Percentiles rank a stretch among this genome's conserved stretches.
Conservation (phyloP, 2,113 vertebrate species). For the Mormyrus iriodes region DNA sequence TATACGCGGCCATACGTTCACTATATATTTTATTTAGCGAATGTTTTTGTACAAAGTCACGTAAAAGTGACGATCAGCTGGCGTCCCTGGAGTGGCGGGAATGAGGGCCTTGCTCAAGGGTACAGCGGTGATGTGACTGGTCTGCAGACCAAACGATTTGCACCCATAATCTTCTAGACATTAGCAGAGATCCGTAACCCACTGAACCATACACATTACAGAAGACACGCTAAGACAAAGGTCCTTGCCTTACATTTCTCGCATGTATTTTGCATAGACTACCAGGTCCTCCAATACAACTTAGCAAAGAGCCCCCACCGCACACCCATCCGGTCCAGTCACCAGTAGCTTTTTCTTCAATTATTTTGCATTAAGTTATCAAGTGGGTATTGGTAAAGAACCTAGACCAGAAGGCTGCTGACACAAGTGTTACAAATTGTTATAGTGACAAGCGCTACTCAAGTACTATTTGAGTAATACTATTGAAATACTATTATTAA, state of each 20-base stretch:
- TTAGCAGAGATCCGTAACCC: too few species aligned
- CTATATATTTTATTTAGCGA: not conserved
- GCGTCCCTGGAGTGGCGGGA: not conserved
- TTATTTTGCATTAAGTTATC: not conserved
- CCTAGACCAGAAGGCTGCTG: not conserved
- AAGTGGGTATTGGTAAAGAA: not conserved
- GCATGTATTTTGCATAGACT: not conserved
- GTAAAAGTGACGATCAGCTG: not conserved
- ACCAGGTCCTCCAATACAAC: not conserved
- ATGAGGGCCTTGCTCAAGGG: not conserved
- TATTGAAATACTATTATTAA: not conserved
- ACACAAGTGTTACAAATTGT: not conserved
- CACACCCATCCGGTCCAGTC: not conserved
- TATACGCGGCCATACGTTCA: not conserved
- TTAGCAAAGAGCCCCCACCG: not conserved
- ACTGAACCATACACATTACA: not conserved
- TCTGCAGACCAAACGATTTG: not conserved
- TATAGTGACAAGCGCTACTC: not conserved
- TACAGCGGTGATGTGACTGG: not conserved
- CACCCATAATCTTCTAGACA: too few species aligned
- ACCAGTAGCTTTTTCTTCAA: not conserved
- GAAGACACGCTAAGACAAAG: not conserved
- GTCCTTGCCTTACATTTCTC: not conserved
- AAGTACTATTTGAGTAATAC: too few species aligned
- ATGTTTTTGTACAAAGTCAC: not conserved